Conservation (phyloP, 2,888 invertebrate species). For the Dorcus hopei region DNA sequence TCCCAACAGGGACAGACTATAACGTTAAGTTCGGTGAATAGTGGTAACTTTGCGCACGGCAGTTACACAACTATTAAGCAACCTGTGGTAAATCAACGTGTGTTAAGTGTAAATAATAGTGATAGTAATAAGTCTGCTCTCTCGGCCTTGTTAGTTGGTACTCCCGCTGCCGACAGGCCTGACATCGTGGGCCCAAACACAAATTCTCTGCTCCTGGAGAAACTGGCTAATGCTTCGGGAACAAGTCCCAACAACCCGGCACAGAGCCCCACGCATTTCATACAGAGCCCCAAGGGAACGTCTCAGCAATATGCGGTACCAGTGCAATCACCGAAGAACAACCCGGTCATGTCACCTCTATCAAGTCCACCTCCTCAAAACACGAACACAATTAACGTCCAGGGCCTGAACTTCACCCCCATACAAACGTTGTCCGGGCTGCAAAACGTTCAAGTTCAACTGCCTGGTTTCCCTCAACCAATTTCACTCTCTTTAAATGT, state of each 20-base stretch:
- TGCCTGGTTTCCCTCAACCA: constrained; percentile 81
- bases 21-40: constrained; percentile 44
- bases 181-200: constrained; percentile 54
- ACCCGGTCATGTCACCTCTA: constrained; percentile 54
- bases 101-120: constrained; percentile 21
- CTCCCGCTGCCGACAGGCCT: constrained; percentile 59
- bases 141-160: constrained; percentile 58
- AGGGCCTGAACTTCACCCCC: constrained; percentile 72
- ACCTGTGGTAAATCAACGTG: constrained; percentile 29
- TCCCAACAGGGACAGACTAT: constrained; percentile 43
- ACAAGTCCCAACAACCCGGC: constrained; percentile 29
- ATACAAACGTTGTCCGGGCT: constrained; percentile 67
- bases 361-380: constrained; percentile 54
- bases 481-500: constrained; percentile 75
- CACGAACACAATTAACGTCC: constrained; percentile 51
- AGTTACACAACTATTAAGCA: constrained; percentile 44
- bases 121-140: constrained; percentile 49
- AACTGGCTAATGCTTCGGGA: constrained; percentile 51
- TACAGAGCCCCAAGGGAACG: constrained; percentile 37
- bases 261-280: constrained; percentile 36
- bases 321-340: constrained; percentile 35
- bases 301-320: constrained; percentile 17
- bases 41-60: constrained; percentile 38
- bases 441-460: constrained; percentile 77
- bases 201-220: constrained; percentile 53